Percentiles rank a stretch among this genome's conserved stretches.
Conservation (phyloP, 2,888 invertebrate genomes). For the Tipula unca region DNA sequence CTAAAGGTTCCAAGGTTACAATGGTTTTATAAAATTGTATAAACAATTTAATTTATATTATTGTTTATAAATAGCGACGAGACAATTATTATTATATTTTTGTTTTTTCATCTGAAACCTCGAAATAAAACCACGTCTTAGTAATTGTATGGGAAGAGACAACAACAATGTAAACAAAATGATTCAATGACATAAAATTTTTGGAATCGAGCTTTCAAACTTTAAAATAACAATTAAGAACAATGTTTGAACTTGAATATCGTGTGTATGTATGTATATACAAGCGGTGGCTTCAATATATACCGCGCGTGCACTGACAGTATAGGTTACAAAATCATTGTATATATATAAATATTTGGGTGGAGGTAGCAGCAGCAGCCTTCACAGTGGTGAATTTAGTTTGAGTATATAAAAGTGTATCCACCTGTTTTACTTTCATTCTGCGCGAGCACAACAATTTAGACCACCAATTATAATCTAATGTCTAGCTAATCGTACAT, state of each 20-base stretch:
- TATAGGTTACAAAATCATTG: background rate
- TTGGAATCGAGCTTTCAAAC: background rate
- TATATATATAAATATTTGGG: background rate
- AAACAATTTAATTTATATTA: background rate
- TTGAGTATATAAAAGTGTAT: too few species aligned
- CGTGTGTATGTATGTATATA: background rate
- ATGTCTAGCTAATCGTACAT: too few species aligned
- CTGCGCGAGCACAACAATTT: too few species aligned
- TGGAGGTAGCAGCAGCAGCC: background rate
- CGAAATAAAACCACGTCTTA: background rate
- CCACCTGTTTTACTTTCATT: too few species aligned
- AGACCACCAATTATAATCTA: too few species aligned
- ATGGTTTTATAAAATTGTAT: background rate
- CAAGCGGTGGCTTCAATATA: too few species aligned
- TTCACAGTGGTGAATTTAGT: background rate
- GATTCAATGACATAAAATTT: background rate
- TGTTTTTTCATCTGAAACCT: background rate
- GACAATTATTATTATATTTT: background rate
- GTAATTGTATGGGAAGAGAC: background rate
- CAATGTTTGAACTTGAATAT: background rate
- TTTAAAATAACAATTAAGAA: background rate
- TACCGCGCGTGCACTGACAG: too few species aligned
- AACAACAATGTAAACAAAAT: background rate
- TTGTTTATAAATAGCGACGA: background rate
- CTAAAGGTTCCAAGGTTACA: background rate